phyloP scores from a whole-genome alignment of 2,797 vertebrate species.

The Uromys caudimaculatus region DNA sequence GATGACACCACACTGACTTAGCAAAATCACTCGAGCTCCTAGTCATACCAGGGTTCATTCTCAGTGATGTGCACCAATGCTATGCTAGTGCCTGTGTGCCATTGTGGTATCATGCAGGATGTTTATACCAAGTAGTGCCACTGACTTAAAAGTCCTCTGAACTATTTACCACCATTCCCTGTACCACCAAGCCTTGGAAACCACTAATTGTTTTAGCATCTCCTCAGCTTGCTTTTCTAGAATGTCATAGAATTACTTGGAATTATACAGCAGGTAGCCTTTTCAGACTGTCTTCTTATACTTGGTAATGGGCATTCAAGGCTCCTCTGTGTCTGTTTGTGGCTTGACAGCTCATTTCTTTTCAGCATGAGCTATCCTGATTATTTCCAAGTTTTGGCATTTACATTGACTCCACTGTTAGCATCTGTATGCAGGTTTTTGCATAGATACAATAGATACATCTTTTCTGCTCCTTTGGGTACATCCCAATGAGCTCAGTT shows the following conservation, averaged over 20 bases:
- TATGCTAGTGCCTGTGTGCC: background rate
- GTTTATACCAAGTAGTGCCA: background rate
- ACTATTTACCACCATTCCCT: background rate
- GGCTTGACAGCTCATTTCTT: background rate
- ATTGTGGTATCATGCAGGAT: no score
- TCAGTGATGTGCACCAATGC: background rate
- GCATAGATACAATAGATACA: background rate
- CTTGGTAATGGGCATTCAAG: background rate
- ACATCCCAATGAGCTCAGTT: background rate
- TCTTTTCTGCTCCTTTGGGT: background rate
- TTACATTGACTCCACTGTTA: background rate
- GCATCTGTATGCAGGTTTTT: background rate
- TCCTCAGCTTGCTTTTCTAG: background rate
- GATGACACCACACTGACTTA: background rate
- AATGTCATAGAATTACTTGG: background rate
- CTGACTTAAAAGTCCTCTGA: background rate
- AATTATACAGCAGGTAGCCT: background rate
- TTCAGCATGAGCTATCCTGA: background rate
- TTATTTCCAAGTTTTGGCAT: background rate
- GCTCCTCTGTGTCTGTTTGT: background rate
- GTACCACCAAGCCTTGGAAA: background rate
- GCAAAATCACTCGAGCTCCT: background rate
- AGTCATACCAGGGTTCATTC: background rate
- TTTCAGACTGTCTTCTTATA: background rate
- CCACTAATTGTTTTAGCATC: background rate